Percentiles rank a stretch among this genome's conserved stretches.
Evolutionary conservation across 2,113 vertebrate genomes (phyloP).

Genomic region (Xiphorhynchus elegans): DNA sequence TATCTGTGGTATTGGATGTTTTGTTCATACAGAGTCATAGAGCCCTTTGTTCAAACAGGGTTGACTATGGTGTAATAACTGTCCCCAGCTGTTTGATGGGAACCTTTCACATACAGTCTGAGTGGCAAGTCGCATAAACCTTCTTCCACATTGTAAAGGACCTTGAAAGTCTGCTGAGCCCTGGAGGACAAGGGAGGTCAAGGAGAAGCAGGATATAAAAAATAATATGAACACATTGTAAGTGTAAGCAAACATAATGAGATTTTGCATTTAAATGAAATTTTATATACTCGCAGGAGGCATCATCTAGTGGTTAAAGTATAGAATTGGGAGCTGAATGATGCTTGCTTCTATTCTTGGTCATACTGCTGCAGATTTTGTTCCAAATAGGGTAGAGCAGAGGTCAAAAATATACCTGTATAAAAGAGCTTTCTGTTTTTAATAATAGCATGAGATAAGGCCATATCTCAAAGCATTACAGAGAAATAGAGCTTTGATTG

Average conservation of each 20-base stretch:
- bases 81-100: background rate
- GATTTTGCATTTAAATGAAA: constrained; percentile 31
- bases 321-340: background rate
- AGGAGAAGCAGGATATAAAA: background rate
- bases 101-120: background rate
- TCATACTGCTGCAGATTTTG: background rate
- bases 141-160: background rate
- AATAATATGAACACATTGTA: background rate
- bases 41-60: background rate
- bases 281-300: constrained; percentile 17
- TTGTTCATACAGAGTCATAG: background rate
- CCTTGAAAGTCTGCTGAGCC: background rate
- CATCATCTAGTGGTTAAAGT: background rate
- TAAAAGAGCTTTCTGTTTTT: constrained; percentile 5
- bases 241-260: background rate
- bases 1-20: background rate
- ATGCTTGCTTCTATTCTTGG: constrained; percentile 7
- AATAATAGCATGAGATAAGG: constrained; percentile 36
- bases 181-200: background rate
- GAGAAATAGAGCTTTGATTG: constrained; percentile 42
- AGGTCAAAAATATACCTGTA: constrained; percentile 38
- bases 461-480: constrained; percentile 10
- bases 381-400: constrained; percentile 23
- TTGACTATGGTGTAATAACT: background rate
- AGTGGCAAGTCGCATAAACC: background rate